Evolutionary conservation across 2,113 vertebrate genomes (phyloP).

Genomic region (Echinops telfairi): DNA sequence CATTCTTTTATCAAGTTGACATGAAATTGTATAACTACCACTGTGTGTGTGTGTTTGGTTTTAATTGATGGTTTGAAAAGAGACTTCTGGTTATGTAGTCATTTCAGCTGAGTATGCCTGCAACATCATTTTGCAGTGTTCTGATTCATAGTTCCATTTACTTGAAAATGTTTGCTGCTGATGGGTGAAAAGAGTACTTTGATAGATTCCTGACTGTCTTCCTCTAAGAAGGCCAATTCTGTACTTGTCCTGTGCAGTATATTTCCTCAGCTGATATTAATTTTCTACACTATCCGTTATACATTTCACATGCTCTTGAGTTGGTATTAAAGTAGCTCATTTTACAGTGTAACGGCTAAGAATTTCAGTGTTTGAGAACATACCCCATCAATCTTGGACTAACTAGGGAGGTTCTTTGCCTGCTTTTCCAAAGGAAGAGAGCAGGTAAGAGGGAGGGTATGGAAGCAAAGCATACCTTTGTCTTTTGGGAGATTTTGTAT

Average conservation of each 20-base stretch:
- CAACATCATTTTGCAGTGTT: background rate
- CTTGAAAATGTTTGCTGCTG: background rate
- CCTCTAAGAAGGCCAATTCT: background rate
- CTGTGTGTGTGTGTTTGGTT: no score
- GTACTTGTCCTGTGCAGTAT: background rate
- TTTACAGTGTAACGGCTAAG: background rate
- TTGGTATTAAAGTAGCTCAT: background rate
- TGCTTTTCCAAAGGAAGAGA: no score
- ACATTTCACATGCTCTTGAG: background rate
- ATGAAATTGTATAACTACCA: no score
- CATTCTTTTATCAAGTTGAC: no score
- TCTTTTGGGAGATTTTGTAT: no score
- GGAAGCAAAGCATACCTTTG: no score
- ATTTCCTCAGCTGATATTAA: background rate
- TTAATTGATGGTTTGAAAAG: conserved; percentile 25
- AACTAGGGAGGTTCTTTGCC: no score
- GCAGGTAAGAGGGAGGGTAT: no score
- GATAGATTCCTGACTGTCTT: background rate
- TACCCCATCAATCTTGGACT: no score
- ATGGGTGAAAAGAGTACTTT: background rate
- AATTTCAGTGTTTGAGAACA: background rate
- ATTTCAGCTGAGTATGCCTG: background rate
- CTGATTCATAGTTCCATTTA: background rate
- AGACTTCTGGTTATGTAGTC: background rate
- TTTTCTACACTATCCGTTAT: background rate